Evolutionary conservation across 37 sponge, comb jelly and placozoan genomes (phyloP).

Genomic region (Haliclona indistincta): DNA sequence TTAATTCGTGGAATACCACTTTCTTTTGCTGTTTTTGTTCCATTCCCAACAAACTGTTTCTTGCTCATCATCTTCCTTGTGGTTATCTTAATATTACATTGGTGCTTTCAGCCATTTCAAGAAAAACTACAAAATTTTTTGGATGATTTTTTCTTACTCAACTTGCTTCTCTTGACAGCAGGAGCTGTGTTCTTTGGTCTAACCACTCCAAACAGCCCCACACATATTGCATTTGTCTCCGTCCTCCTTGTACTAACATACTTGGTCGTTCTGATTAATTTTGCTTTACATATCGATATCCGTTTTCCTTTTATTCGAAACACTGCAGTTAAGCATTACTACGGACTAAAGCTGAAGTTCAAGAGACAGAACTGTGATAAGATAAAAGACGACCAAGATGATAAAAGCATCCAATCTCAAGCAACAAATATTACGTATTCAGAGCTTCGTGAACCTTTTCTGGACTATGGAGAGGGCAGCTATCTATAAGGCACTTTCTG

Average conservation of each 20-base stretch:
- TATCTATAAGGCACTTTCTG: too few relatives aligned
- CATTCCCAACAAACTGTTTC: conserved; percentile 2
- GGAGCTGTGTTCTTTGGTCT: not conserved
- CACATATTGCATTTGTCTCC: too few relatives aligned
- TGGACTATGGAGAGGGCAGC: too few relatives aligned
- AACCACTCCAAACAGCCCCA: too few relatives aligned
- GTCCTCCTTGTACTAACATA: too few relatives aligned
- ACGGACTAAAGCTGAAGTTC: too few relatives aligned
- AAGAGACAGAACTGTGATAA: too few relatives aligned
- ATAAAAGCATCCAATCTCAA: not conserved
- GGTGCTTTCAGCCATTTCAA: conserved; percentile 11
- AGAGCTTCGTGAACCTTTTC: conserved; percentile 11
- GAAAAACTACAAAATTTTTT: conserved; percentile 2
- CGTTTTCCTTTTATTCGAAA: too few relatives aligned
- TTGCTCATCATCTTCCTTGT: not conserved
- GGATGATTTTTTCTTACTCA: conserved; percentile 18
- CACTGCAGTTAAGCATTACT: too few relatives aligned
- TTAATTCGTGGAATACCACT: conserved; percentile 21
- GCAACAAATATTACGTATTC: not conserved
- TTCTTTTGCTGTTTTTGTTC: not conserved
- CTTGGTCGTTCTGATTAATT: too few relatives aligned
- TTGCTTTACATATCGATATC: too few relatives aligned
- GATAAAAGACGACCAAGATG: not conserved
- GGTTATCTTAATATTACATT: not conserved
- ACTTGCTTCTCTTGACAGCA: not conserved